Evolutionary conservation across 2,797 vertebrate genomes (phyloP), one percentile per base, ranked within the genome.

Genomic region (Parauchenoglanis punctatus): DNA sequence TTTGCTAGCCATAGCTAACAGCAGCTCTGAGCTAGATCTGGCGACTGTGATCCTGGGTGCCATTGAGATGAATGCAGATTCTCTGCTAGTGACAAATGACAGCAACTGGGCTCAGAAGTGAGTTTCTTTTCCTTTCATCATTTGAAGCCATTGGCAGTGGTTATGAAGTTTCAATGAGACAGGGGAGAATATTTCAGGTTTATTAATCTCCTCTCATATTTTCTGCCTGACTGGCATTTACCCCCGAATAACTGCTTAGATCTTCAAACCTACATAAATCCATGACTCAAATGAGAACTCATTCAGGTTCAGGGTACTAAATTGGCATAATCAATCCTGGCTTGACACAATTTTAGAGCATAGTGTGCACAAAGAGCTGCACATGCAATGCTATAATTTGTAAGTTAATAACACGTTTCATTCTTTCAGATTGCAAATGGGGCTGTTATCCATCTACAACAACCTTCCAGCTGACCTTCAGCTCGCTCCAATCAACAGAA

Each of bases 391-490:
- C 85, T 88, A 61, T 87, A 81, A 88, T 85, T 78, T 61, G 73
- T 85, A 59, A n/a, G 58, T 81, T 88, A 83, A 87, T 89, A 70
- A 86, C 28, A 25, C 18, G 13, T 85, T 91, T 52, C 90, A 87
- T 85, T 89, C 86, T 85, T 59, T n/a, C 87, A 96, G 96, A 58
- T 84, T 93, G 77, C 90, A 89, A 65, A 28, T 93, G 86, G 86
- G 94, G 81, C 88, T 96, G 91, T 72, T 3, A 49, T 85, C 94
- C 72, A 84, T 91, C 2, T 86, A 88, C 28, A 56, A 84, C n/a
- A 85, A 88, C 88, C 88, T 96, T 89, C 94, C 95, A 0, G 89
- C 92, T 40, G 93, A 81, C 78, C 88, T 95, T 40, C 94, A 94
- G 28, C 94, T 93, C 76, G 84, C 91, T 35, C 11, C 89, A 0